These are phyloP conservation scores for Rotaria sp. DNA, from an alignment of 2,888 invertebrate species.

Conservation along the genomic window DNA sequence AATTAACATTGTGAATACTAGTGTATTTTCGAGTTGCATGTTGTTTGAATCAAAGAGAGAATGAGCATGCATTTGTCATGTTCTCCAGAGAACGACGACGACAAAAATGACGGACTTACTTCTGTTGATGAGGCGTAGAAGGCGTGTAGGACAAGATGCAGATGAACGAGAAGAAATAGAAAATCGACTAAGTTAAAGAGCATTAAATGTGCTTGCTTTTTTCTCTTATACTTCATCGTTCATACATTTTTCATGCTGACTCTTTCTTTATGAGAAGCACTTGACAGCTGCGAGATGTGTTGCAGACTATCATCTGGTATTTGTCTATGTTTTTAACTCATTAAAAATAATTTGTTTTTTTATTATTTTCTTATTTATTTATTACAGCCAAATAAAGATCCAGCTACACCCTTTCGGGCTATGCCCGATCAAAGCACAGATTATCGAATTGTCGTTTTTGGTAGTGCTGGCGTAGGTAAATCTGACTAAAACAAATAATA, in stretches of 20 bases:
- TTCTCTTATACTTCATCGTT: not conserved
- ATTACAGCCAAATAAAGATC: conserved; percentile 25
- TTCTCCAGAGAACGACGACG: not conserved
- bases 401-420: not conserved
- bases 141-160: not conserved
- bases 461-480: conserved; percentile 79
- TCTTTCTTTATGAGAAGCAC: not conserved
- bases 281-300: not conserved
- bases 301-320: not conserved
- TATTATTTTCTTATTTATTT: not conserved
- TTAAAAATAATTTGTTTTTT: not conserved
- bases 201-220: not conserved
- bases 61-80: not conserved
- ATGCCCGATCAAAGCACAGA: conserved; percentile 89
- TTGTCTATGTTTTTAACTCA: not conserved
- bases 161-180: not conserved
- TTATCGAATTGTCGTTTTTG: conserved; percentile 97
- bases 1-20: not conserved
- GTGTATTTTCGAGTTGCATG: not conserved
- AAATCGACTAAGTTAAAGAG: not conserved
- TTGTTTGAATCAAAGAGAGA: not conserved
- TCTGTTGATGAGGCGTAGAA: not conserved
- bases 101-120: not conserved
- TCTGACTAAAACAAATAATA: not conserved
- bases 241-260: not conserved